Evolutionary conservation across 2,797 vertebrate species (phyloP).

Genomic region (Darevskia mixta): DNA sequence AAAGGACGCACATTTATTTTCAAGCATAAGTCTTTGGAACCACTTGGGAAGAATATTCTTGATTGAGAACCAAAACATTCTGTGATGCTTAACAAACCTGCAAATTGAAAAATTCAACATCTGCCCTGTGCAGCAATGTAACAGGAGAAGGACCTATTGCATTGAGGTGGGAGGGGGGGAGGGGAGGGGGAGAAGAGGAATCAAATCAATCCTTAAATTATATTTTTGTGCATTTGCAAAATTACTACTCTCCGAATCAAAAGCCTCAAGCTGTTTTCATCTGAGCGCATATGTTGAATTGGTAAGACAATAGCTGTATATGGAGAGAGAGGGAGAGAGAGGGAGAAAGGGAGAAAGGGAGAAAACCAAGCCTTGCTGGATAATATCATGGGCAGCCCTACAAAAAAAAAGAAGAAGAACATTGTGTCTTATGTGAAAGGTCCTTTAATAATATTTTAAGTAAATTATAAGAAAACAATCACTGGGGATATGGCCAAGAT

Average conservation of each 20-base stretch:
- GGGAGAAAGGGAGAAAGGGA: not conserved
- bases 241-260: conserved; percentile 76
- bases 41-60: conserved; percentile 86
- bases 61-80: conserved; percentile 86
- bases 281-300: conserved; percentile 67
- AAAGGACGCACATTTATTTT: conserved; percentile 76
- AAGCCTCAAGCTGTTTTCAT: conserved; percentile 77
- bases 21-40: conserved; percentile 78
- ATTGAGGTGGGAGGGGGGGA: not conserved
- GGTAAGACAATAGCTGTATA: conserved; percentile 62
- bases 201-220: conserved; percentile 79
- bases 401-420: not conserved
- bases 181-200: conserved; percentile 62
- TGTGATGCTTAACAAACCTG: conserved; percentile 87
- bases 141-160: conserved; percentile 73
- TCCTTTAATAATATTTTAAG: conserved; percentile 69
- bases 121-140: conserved; percentile 72
- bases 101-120: conserved; percentile 86
- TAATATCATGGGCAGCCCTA: conserved; percentile 61
- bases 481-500: conserved; percentile 64
- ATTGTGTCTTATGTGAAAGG: conserved; percentile 44
- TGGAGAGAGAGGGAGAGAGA: not conserved
- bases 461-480: conserved; percentile 76
- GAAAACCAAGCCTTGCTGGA: conserved; percentile 41
- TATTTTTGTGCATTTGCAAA: conserved; percentile 78